Percentiles rank a stretch among this genome's conserved stretches.
phyloP scores from a whole-genome alignment of 2,113 vertebrate genomes.

The Antechinus flavipes region DNA sequence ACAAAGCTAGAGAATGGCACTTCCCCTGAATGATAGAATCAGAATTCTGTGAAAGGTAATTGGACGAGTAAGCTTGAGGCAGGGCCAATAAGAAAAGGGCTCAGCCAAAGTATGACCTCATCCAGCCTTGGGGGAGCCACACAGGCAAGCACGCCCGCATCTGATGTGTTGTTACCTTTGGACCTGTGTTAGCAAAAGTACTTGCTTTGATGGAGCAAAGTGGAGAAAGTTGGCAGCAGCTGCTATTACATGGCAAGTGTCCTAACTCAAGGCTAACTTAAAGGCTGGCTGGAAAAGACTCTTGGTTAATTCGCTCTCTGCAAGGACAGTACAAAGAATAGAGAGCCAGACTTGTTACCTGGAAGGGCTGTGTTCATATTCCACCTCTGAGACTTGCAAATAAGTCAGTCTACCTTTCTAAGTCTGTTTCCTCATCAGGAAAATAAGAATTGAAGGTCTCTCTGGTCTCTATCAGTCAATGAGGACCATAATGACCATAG shows the following conservation, averaged over 20 bases:
- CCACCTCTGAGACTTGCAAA: background rate
- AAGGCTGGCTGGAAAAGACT: background rate
- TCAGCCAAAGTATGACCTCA: slow-evolving; percentile 47
- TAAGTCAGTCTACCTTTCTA: background rate
- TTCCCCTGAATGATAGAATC: slow-evolving; percentile 46
- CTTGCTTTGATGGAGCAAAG: background rate
- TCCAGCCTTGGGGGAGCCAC: slow-evolving; percentile 46
- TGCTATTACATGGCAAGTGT: background rate
- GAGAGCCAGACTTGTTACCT: background rate
- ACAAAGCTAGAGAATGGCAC: slow-evolving; percentile 32
- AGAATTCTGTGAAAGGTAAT: slow-evolving; percentile 20
- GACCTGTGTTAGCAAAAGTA: background rate
- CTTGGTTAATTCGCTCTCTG: background rate
- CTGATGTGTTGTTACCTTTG: slow-evolving; percentile 33
- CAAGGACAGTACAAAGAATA: background rate
- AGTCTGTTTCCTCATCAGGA: background rate
- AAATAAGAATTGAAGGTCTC: background rate
- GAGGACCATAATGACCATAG: background rate
- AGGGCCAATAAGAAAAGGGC: background rate
- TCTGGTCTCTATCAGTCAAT: background rate
- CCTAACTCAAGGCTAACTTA: background rate
- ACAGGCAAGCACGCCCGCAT: background rate
- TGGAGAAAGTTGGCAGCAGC: background rate
- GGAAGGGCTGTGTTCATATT: background rate
- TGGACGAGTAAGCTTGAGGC: slow-evolving; percentile 21